Base-by-base conservation (phyloP, 1,140 invertebrate species). In the Aphelinus atriplicis region DNA sequence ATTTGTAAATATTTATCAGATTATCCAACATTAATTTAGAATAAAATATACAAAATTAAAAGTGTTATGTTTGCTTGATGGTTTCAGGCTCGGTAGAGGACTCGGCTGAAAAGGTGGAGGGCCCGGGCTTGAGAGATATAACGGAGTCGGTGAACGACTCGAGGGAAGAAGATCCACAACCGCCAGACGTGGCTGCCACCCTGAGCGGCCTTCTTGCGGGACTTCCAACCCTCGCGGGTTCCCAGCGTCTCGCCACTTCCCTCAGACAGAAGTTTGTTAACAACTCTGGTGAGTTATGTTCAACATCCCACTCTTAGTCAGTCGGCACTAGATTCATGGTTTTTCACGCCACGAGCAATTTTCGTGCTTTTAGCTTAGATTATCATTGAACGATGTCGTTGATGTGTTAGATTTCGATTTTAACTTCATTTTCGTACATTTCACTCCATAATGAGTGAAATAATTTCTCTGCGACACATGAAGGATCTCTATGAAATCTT, bases 71-170 rank as follows among this genome's bases (percentile, higher is more conserved):
- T 53, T 53, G 51, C 9, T 53, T 4, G 4, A 53, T 73, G 53
- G 57, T 80, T 81, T 63, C 76, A 86, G 86, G 78, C 81, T 85
- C 83, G 82, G 84, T 87, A 86, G 78, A 81, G 80, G 82, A 84
- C 79, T 86, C 83, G 82, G 78, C 82, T 84, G 83, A 83, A 88
- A 87, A 88, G 84, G 87, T 87, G 88, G 87, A 88, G 86, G 87
- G 88, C 85, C 86, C 83, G 80, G 86, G 84, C 83, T 84, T 82
- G 73, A 82, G 78, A 82, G 83, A 81, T 80, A 80, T 81, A 78
- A 84, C 80, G 80, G 85, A 88, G 86, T 87, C 86, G 85, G 83
- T 79, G 78, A 86, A 82, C 81, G 87, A 84, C 83, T 85, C 86
- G 80, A 83, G 82, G 81, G 80, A 83, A 73, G 82, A 84, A 79